Evolutionary conservation across 1,140 invertebrate genomes (phyloP), one percentile per base, ranked within the genome.

Genomic region (Drosophila nebulosa): DNA sequence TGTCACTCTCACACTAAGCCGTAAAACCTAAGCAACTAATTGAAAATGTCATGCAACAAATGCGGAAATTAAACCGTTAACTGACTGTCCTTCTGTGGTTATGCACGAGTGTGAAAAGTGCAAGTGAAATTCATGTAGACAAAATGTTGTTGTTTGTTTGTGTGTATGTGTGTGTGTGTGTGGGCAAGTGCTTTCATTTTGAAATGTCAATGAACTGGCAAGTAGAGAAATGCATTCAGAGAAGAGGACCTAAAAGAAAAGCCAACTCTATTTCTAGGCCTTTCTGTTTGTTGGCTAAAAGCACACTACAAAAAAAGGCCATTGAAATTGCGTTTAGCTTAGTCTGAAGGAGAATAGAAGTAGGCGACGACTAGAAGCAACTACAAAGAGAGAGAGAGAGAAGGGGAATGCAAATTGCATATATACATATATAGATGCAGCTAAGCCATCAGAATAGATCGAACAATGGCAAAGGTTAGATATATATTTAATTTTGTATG

Each of bases 221-320:
- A 64, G 68, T 32, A 26, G 57, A n/a, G 56, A 59, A 69, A 70
- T 79, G 79, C 80, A 86, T 46, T 46, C 21, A 46, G 16, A 39
- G 16, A 39, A 16, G 6, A 39, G 14, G 16, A 16, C 7, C 16
- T 16, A 39, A 6, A 42, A 46, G 16, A 9, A 9, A 21, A 46
- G 0, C 6, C 16, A 46, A 16, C 16, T 46, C 7, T 7, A 46
- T 71, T 85, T 86, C 42, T 74, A 78, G 74, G 61, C 64, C 36
- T 84, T 84, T 81, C 66, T 56, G 50, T 62, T 69, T 78, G 66
- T 22, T 30, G 69, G 69, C 63, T 86, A 84, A 84, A 84, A 86
- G 80, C 80, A 69, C 59, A 60, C 36, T 51, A 24, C 2, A 46
- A 24, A 39, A 39, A 26, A 14, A 10, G 32, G 61, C 32, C 22